Base-by-base conservation (phyloP, 1,140 invertebrate genomes). In the Bathynomus jamesi region DNA sequence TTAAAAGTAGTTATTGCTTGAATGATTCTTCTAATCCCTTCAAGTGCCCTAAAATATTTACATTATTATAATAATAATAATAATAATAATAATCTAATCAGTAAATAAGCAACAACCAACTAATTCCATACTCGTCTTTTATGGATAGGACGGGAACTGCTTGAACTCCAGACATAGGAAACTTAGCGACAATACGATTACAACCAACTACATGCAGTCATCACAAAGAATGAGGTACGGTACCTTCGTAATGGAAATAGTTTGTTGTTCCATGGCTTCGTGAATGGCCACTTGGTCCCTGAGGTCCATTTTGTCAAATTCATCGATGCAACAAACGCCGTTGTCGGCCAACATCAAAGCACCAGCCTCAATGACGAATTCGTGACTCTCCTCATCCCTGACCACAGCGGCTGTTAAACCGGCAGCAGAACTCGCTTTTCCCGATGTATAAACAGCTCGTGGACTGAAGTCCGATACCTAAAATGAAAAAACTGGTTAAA, bases 261-360 rank as follows among this genome's bases (percentile, higher is more conserved):
- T 99, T 83, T 99, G 98, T 81, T 99, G 98, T 87, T 99, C 98
- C 98, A 99, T 99, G 63, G 97, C 98, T 86, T 99, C 98, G 83
- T 99, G 97, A 80, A 98, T 99, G 28, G 98, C 97, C 5, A 99
- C 96, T 83, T 99, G 96, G 87, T 99, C 97, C 71, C 89, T 88
- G 0, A 87, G 86, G 82, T 99, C 97, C 98, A 99, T 99, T 85
- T 99, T 99, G 80, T 99, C 98, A 84, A 99, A 99, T 84, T 99
- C 97, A 81, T 99, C 97, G 78, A 99, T 99, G 81, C 97, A 99
- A 82, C 97, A 99, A 29, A 99, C 92, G 17, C 98, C 97, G 83
- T 98, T 98, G 82, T 99, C 97, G 0, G 97, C 97, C 78, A 99
- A 87, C 96, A 99, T 99, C 3, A 99, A 83, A 4, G 98, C 98